Conservation (phyloP, 64 coral and sea anemone species). For the Exaiptasia diaphana region DNA sequence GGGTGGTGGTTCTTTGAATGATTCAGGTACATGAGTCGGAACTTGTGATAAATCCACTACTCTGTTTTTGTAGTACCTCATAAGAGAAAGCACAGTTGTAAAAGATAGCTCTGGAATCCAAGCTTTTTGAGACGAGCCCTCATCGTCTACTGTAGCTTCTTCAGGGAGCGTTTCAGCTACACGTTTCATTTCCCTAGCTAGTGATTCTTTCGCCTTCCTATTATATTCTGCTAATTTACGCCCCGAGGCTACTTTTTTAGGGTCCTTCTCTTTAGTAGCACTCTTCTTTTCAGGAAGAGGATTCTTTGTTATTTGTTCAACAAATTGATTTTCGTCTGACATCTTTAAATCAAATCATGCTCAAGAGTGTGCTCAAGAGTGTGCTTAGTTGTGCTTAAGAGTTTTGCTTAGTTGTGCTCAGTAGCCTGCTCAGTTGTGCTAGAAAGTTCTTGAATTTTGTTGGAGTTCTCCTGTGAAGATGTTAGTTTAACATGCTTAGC, state of each 20-base stretch:
- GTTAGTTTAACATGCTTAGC: not conserved
- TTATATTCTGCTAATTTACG: not conserved
- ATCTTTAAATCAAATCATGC: not conserved
- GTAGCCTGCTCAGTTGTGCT: not conserved
- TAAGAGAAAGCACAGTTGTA: slow-evolving; percentile 26
- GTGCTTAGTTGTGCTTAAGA: not conserved
- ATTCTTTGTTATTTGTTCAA: not conserved
- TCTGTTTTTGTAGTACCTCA: slow-evolving; percentile 25
- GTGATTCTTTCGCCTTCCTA: not conserved
- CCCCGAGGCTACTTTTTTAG: not conserved
- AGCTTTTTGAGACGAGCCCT: not conserved
- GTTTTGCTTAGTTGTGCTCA: not conserved
- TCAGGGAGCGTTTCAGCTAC: not conserved
- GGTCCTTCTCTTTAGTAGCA: not conserved
- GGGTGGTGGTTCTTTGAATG: slow-evolving; percentile 9
- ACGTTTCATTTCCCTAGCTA: not conserved
- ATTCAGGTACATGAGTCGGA: no score
- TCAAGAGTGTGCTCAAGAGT: no score
- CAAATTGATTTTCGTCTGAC: not conserved
- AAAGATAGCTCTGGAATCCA: slow-evolving; percentile 55
- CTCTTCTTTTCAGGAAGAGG: not conserved
- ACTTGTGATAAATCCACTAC: not conserved
- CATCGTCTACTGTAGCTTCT: slow-evolving; percentile 18
- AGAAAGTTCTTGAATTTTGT: not conserved
- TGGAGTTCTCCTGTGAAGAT: slow-evolving; percentile 1